Base-by-base conservation (phyloP, 2,797 vertebrate species). In the Hypotaenidia philippensis region DNA sequence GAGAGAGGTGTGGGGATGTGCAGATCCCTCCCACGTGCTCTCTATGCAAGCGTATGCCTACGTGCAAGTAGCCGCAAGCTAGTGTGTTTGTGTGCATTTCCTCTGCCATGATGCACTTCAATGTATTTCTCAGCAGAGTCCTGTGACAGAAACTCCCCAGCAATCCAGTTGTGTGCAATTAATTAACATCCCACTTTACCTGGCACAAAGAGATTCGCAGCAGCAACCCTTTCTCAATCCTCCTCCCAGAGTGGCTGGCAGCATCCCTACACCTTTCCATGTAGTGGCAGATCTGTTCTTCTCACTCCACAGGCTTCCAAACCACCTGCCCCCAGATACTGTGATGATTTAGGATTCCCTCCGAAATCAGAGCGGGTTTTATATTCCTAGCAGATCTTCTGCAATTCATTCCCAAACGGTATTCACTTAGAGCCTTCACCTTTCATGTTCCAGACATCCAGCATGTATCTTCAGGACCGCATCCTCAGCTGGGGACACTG, bases 41-140 rank as follows among this genome's bases (percentile, higher is more conserved):
- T 71, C 90, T 41, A 52, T 5, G 5, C 36, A 49, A 50, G 60
- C 2, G 0, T 41, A n/a, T 56, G n/a, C 76, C 77, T 89, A 86
- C 5, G 1, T 63, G 70, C 10, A 2, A 92, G 74, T 11, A 85
- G 50, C 60, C 0, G 1, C 1, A 0, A 90, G 60, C 57, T 27
- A 36, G n/a, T 2, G n/a, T 6, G 0, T 72, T 66, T 83, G 53
- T 57, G 38, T 64, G n/a, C 45, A 5, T 64, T 36, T 60, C 59
- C 79, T 68, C 57, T 60, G 32, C 65, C 74, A 89, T 17, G 29
- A 55, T 7, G 14, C 19, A 74, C 71, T 95, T 77, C 66, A 81
- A 86, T 15, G 21, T 56, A 34, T 79, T 92, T 95, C 61, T 94
- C 71, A 45, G n/a, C 38, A 78, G 32, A 93, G 66, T 78, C 40